Evolutionary conservation across 2,888 invertebrate species (phyloP).

Genomic region (Apodemia zela): DNA sequence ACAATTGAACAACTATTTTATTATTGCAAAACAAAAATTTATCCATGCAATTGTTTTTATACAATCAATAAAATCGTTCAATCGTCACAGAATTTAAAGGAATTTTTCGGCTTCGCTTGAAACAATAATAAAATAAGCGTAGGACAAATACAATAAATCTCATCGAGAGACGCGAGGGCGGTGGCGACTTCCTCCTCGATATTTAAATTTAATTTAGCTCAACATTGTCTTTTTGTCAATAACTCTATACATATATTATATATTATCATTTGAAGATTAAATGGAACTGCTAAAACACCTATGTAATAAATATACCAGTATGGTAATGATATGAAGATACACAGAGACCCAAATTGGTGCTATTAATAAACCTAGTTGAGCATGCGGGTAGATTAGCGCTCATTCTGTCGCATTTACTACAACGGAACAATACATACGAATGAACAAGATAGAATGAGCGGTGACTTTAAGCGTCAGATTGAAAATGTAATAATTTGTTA

Average conservation of each 20-base stretch:
- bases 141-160: constrained; percentile 81
- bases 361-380: no score
- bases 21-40: neutral
- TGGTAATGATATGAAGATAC: neutral
- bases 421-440: no score
- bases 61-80: constrained; percentile 31
- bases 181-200: constrained; percentile 76
- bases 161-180: constrained; percentile 66
- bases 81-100: constrained; percentile 7
- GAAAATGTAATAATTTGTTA: no score
- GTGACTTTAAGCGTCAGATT: no score
- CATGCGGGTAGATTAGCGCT: no score
- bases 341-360: neutral
- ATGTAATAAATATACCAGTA: neutral
- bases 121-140: constrained; percentile 78
- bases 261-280: neutral
- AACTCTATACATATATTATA: constrained; percentile 14
- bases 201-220: constrained; percentile 78
- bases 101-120: constrained; percentile 42
- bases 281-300: neutral
- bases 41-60: constrained; percentile 24
- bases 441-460: no score
- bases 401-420: no score
- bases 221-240: constrained; percentile 22
- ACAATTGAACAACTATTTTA: no score